Conservation (phyloP, 37 sponge, comb jelly and placozoan species). For the Halichondria panicea region DNA sequence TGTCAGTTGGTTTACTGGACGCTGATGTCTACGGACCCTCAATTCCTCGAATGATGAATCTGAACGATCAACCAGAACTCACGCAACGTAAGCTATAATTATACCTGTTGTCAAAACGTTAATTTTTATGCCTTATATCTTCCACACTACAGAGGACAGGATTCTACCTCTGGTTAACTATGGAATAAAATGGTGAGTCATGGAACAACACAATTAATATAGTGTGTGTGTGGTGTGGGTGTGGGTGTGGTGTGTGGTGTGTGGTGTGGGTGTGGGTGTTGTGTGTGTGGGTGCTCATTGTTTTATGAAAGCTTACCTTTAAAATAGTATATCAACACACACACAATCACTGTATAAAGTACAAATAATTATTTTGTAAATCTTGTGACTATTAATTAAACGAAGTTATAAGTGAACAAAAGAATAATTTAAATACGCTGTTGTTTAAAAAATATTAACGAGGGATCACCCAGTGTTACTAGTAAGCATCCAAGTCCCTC, state of each 20-base stretch:
- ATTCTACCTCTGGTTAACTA: constrained; percentile 93
- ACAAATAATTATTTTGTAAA: no score
- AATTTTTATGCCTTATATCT: background rate
- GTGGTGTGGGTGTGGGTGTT: no score
- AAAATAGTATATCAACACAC: no score
- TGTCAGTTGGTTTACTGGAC: constrained; percentile 90
- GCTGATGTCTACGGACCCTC: constrained; percentile 99
- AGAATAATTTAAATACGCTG: no score
- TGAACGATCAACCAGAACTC: constrained; percentile 77
- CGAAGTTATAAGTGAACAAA: no score
- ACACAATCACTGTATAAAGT: no score
- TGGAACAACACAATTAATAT: background rate
- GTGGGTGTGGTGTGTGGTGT: background rate
- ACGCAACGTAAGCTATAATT: constrained; percentile 52
- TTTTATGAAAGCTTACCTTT: no score
- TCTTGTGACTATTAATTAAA: no score
- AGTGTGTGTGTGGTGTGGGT: background rate
- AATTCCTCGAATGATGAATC: constrained; percentile 93
- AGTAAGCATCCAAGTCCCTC: no score
- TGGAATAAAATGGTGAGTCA: constrained; percentile 86
- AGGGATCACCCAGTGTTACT: no score
- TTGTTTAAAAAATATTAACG: no score
- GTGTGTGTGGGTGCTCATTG: no score
- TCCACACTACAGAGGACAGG: constrained; percentile 48
- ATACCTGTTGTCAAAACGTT: background rate